Base-by-base conservation (phyloP, 2,888 invertebrate genomes). In the Noctuana brunneofusca region DNA sequence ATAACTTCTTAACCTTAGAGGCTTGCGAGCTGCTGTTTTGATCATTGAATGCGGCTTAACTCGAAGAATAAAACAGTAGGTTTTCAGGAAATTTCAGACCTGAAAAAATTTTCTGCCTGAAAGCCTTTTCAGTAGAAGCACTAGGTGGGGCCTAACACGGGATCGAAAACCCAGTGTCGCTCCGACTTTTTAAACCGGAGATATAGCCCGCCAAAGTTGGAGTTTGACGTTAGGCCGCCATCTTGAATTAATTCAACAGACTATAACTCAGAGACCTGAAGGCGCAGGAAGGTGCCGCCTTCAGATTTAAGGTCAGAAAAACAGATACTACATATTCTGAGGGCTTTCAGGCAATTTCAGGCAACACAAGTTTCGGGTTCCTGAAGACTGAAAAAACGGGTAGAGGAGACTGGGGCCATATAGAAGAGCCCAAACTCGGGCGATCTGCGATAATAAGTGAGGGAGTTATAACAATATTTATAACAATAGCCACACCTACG, bases 361-460 rank as follows among this genome's bases (percentile, higher is more conserved):
- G 12, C 12, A 14, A 12, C 0, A n/a, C 9, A 52, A 16, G 3
- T 18, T 18, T 52, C 32, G 9, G 18, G 11, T 18, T 27, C 18
- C 52, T 30, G 52, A 32, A 30, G 18, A 16, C n/a, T 11, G 52
- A n/a, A 16, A 8, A 8, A 32, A 2, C 52, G 32, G 1, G 16
- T 32, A 32, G 16, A 9, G 52, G 16, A 32, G 18, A 12, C 3
- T 12, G 3, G 11, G 4, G 12, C 52, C 12, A 2, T 12, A 5
- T 2, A 1, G 3, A 9, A 30, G 18, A 55, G 18, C 18, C 56
- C 56, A 56, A 56, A 43, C 56, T 30, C 56, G 30, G 18, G n/a
- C 1, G 5, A 9, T 56, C 46, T 56, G 30, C 30, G 56, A 12
- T 18, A 11, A 12, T 4, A 16, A 24, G 56, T 0, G 14, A 1